phyloP scores from a whole-genome alignment of 2,797 vertebrate species.

The Acanthis flammea region DNA sequence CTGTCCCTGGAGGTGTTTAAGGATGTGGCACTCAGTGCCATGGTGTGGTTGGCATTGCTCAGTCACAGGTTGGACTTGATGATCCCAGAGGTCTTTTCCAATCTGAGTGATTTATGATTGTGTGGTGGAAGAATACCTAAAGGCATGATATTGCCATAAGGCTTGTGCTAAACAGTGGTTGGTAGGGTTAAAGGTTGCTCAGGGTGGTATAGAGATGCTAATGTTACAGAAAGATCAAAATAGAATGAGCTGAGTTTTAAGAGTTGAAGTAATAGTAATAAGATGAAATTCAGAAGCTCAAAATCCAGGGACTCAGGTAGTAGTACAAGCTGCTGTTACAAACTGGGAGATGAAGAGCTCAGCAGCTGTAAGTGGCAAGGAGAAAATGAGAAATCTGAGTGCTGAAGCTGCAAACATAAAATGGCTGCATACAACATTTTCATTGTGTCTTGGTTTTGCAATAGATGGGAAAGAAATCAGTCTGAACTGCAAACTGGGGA shows the following conservation, averaged over 20 bases:
- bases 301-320: background rate
- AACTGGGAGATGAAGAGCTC: background rate
- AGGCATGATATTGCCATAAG: background rate
- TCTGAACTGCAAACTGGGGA: background rate
- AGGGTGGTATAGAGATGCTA: background rate
- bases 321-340: background rate
- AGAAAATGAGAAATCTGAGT: background rate
- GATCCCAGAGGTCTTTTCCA: background rate
- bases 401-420: background rate
- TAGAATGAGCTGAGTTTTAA: background rate
- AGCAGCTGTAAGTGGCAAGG: background rate
- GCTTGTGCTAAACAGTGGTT: background rate
- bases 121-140: background rate
- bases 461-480: background rate
- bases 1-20: background rate
- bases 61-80: background rate
- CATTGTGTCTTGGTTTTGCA: background rate
- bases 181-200: background rate
- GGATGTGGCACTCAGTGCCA: background rate
- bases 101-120: background rate
- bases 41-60: background rate
- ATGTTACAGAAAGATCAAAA: background rate
- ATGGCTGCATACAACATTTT: background rate
- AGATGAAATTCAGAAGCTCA: background rate
- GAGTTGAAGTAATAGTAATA: background rate